Evolutionary conservation across 2,888 invertebrate genomes (phyloP).

Genomic region (Notodonta dromedarius): DNA sequence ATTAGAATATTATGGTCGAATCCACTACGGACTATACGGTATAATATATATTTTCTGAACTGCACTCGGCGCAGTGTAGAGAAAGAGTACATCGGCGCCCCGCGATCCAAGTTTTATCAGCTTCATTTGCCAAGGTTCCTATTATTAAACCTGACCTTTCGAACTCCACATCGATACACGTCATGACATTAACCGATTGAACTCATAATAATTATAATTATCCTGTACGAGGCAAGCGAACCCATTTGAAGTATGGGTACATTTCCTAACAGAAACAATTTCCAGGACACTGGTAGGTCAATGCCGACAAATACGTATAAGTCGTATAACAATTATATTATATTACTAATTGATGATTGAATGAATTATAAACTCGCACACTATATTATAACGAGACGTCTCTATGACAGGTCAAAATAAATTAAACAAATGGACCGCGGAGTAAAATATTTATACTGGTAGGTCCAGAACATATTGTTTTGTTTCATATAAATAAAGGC

Average conservation of each 20-base stretch:
- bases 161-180: neutral
- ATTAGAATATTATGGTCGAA: neutral
- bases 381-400: neutral
- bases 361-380: neutral
- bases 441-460: too few relatives aligned
- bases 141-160: neutral
- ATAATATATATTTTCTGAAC: neutral
- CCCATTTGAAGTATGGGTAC: neutral
- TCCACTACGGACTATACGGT: too few relatives aligned
- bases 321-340: neutral
- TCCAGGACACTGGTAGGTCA: too few relatives aligned
- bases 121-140: neutral
- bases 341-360: neutral
- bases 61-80: neutral
- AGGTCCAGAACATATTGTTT: too few relatives aligned
- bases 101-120: neutral
- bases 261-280: neutral
- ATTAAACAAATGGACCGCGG: too few relatives aligned
- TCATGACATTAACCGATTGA: neutral
- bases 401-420: neutral
- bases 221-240: neutral
- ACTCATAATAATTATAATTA: neutral
- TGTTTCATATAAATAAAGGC: too few relatives aligned
- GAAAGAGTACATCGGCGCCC: neutral
- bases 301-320: neutral